These are phyloP conservation scores for Mythimna impura DNA, from an alignment of 2,888 invertebrate genomes.

Conservation along the genomic window DNA sequence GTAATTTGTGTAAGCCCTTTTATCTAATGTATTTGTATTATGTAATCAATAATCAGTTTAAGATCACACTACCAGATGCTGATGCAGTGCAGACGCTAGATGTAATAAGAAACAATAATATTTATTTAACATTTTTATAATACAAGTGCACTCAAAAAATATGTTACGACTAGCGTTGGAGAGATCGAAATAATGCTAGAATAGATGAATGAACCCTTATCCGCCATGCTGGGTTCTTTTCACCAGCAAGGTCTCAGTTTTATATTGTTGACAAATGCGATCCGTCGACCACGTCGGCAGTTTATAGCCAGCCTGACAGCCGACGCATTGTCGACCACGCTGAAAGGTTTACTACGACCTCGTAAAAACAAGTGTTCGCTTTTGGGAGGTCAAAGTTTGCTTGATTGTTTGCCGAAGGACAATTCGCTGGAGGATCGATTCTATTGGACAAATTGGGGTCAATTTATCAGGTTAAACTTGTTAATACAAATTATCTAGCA, in stretches of 20 bases:
- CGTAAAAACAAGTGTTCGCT: conserved; percentile 80
- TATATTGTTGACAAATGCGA: conserved; percentile 81
- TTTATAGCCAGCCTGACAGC: conserved; percentile 78
- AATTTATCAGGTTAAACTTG: conserved; percentile 38
- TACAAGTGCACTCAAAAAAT: background rate
- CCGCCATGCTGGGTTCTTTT: conserved; percentile 52
- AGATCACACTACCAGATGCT: no score
- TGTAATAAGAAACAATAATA: no score
- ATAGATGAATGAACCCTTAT: conserved; percentile 64
- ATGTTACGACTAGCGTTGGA: background rate
- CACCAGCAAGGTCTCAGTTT: conserved; percentile 70
- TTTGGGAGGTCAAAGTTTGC: conserved; percentile 75
- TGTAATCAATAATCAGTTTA: no score
- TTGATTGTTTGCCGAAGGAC: conserved; percentile 61
- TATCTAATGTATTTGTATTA: no score
- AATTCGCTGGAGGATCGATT: conserved; percentile 56
- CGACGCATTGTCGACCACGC: conserved; percentile 78
- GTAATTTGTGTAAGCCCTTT: no score
- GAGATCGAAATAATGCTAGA: conserved; percentile 20
- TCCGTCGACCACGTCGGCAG: conserved; percentile 72
- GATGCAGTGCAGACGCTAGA: no score
- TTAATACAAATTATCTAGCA: conserved; percentile 33
- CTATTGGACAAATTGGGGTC: conserved; percentile 42
- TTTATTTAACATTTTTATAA: no score
- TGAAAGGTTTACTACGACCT: conserved; percentile 80